Conservation (phyloP, 1,140 invertebrate species). For the Pogonomyrmex barbatus region DNA sequence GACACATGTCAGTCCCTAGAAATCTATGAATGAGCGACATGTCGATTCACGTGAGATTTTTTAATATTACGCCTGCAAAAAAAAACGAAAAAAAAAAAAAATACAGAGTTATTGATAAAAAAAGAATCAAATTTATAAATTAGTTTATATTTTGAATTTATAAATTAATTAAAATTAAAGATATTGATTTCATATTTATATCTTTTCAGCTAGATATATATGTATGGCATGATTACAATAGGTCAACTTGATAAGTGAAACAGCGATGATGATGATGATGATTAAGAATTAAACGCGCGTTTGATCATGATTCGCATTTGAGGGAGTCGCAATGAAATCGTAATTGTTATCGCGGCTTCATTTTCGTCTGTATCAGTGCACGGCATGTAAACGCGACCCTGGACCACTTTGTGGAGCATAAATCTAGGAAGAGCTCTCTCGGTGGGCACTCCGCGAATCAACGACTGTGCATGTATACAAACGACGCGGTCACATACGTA, state of each 20-base stretch:
- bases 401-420: slow-evolving; percentile 52
- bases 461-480: slow-evolving; percentile 38
- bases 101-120: neutral
- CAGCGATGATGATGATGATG: neutral
- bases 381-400: slow-evolving; percentile 4
- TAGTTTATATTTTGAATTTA: neutral
- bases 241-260: neutral
- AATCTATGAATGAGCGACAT: neutral
- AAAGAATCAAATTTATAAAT: neutral
- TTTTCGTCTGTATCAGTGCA: slow-evolving; percentile 14
- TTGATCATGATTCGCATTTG: slow-evolving; percentile 23
- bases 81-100: neutral
- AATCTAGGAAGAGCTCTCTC: slow-evolving; percentile 53
- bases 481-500: slow-evolving; percentile 5
- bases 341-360: slow-evolving; percentile 42
- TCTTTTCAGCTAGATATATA: neutral
- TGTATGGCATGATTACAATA: neutral
- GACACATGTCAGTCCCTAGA: neutral
- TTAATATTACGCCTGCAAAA: neutral
- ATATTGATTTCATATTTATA: neutral
- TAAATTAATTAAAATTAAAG: neutral
- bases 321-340: neutral
- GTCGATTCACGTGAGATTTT: neutral
- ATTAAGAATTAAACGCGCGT: neutral
- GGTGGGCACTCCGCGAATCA: slow-evolving; percentile 11